Conservation (phyloP, 2,888 invertebrate species). For the Nemurella pictetii region DNA sequence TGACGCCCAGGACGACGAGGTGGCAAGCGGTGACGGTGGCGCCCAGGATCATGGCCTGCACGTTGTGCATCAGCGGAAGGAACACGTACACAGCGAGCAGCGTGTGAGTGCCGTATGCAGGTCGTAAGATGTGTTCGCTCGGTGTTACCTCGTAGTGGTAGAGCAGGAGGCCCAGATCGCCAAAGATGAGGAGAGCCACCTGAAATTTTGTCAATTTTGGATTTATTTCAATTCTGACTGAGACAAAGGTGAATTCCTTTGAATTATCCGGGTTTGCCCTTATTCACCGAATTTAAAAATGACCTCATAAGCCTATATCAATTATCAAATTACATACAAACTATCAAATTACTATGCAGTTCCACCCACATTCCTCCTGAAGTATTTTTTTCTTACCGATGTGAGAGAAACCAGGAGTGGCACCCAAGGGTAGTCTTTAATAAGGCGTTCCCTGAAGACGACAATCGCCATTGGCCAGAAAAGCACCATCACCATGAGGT, state of each 20-base stretch:
- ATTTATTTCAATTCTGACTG: no score
- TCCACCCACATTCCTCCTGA: no score
- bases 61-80: conserved; percentile 75
- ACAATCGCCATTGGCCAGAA: conserved; percentile 54
- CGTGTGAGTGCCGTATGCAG: conserved; percentile 72
- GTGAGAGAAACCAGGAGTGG: conserved; percentile 53
- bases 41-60: conserved; percentile 71
- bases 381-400: conserved; percentile 40
- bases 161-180: conserved; percentile 68
- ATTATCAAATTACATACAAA: no score
- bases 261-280: background rate
- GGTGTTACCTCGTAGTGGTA: conserved; percentile 57
- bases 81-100: conserved; percentile 82
- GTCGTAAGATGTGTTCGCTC: conserved; percentile 57
- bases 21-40: conserved; percentile 68
- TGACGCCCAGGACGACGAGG: conserved; percentile 60
- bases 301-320: no score
- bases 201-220: no score
- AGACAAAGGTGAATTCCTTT: no score
- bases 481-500: conserved; percentile 52
- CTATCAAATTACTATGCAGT: no score
- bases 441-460: conserved; percentile 54
- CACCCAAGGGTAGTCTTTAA: conserved; percentile 51
- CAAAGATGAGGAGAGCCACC: conserved; percentile 57
- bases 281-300: no score